Conservation (phyloP, 53 echinoderm and acorn worm species). For the Actinopyga echinites region DNA sequence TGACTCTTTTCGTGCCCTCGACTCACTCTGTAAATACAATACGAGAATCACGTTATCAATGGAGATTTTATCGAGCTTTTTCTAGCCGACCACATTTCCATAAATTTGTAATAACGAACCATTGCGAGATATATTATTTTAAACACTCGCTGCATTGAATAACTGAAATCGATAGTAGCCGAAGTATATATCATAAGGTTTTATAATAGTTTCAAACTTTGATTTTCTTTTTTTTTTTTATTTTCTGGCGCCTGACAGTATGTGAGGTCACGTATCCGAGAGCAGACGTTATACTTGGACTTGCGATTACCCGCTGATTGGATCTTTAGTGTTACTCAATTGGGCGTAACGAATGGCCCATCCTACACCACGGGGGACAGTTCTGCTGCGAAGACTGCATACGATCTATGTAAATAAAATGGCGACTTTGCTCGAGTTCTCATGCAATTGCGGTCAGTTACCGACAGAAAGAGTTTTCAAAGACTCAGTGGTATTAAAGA, state of each 20-base stretch:
- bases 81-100: slow-evolving; percentile 4
- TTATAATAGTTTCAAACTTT: background rate
- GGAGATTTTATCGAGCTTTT: background rate
- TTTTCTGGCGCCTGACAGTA: slow-evolving; percentile 13
- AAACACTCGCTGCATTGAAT: background rate
- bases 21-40: background rate
- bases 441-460: slow-evolving; percentile 24
- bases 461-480: background rate
- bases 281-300: background rate
- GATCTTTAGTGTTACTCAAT: slow-evolving; percentile 24
- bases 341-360: slow-evolving; percentile 40
- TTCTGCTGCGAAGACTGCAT: background rate
- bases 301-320: slow-evolving; percentile 19
- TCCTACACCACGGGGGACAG: slow-evolving; percentile 22
- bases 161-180: slow-evolving; percentile 25
- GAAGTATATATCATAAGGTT: background rate
- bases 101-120: background rate
- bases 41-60: background rate
- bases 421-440: slow-evolving; percentile 8
- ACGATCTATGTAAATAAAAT: slow-evolving; percentile 32
- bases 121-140: background rate
- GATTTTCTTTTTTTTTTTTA: background rate
- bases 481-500: background rate
- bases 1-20: background rate
- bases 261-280: background rate